Evolutionary conservation across 2,888 invertebrate species (phyloP), one percentile per base, ranked within the genome.

Genomic region (Agapostemon virescens): DNA sequence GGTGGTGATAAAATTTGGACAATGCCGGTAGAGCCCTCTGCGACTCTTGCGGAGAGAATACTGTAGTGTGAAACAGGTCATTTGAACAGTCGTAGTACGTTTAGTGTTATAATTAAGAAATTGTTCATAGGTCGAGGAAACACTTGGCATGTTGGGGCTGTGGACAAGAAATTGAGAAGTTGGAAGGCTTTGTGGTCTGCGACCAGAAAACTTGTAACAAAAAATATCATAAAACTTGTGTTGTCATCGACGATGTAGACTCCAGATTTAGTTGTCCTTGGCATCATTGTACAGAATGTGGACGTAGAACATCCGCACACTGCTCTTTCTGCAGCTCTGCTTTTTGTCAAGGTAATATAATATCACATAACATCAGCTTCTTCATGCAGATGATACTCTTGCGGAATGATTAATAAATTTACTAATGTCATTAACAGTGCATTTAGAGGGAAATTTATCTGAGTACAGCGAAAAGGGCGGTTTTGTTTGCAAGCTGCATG

Each of bases 321-420:
- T 92, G 92, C 77, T 88, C 84, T n/a, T 90, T 89, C 45, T 92
- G 92, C 70, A 90, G 90, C 40, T 87, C 85, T 74, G 92, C 92
- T n/a, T 92, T 90, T 72, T 92, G 92, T 69, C 90, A 90, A 88
- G 86, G 91, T 92, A 88, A 79, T 30, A 33, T 63, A n/a, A 63
- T 63, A n/a, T 11, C 4, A 11, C 36, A 33, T 26, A 15, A 2
- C 5, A 13, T 26, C 7, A 58, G 30, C 20, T 23, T 26, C 4
- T 15, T 55, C n/a, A 7, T 49, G 49, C 49, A 9, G 23, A 55
- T 13, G 5, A 26, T 49, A 55, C 15, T 26, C 6, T 55, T 26
- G 26, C 26, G 26, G 26, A 15, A 26, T 55, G 15, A 20, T 52
- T 15, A 11, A 33, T 20, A 30, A 45, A 13, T n/a, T 1, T 33